A percentile compares a stretch with the other conserved stretches of the same genome.
These are phyloP conservation scores for Salticus scenicus DNA, from an alignment of 2,888 invertebrate genomes.

Conservation along the genomic window DNA sequence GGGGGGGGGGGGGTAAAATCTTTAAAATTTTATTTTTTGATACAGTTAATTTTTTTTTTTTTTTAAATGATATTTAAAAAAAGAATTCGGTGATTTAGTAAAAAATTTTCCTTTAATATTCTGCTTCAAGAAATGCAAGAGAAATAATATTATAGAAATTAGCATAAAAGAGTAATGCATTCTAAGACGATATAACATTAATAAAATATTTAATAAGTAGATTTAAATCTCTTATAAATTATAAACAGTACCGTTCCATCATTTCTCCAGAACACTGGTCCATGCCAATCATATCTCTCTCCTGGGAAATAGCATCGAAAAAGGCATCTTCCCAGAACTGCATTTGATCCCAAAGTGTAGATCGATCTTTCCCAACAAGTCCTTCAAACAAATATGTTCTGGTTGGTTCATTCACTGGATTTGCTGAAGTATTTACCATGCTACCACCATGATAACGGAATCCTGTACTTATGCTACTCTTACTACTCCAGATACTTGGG, in stretches of 20 bases:
- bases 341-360: conserved; percentile 96
- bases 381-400: conserved; percentile 94
- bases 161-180: too few relatives aligned
- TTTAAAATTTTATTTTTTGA: too few relatives aligned
- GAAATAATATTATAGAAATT: too few relatives aligned
- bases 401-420: conserved; percentile 92
- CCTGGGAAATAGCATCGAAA: conserved; percentile 96
- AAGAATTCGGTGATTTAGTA: too few relatives aligned
- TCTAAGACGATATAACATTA: too few relatives aligned
- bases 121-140: too few relatives aligned
- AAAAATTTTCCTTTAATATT: too few relatives aligned
- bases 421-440: conserved; percentile 86
- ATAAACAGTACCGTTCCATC: conserved; percentile 98
- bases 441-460: conserved; percentile 91
- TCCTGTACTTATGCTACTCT: conserved; percentile 90
- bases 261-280: conserved; percentile 99
- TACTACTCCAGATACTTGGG: conserved; percentile 93
- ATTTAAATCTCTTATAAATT: too few relatives aligned
- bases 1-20: too few relatives aligned
- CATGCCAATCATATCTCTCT: conserved; percentile 99
- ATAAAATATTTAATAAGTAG: too few relatives aligned
- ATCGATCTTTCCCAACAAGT: conserved; percentile 73
- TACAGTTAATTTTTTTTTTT: too few relatives aligned
- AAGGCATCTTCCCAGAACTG: conserved; percentile 99
- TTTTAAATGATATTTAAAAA: too few relatives aligned